Evolutionary conservation across 92 coral and sea anemone genomes (phyloP).

Genomic region (Porites lobata): DNA sequence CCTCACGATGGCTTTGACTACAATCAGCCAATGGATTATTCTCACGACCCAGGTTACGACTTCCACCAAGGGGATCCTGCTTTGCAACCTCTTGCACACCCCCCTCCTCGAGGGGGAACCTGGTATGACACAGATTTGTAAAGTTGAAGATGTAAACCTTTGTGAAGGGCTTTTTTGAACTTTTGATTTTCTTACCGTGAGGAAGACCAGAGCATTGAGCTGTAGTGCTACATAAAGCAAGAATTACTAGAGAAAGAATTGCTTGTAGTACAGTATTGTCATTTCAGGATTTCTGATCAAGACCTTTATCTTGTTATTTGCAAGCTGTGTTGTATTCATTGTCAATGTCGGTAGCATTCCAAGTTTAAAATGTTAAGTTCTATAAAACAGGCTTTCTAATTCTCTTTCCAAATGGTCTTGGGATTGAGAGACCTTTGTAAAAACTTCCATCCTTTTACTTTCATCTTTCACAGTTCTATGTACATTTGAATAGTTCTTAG

Average conservation of each 20-base stretch:
- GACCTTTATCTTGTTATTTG: not conserved
- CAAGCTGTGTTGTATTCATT: not conserved
- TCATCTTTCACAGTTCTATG: not conserved
- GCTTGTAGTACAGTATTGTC: not conserved
- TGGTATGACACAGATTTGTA: constrained; percentile 93
- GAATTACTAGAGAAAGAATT: not conserved
- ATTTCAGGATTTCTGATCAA: not conserved
- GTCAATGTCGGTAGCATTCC: not conserved
- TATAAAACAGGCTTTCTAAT: not conserved
- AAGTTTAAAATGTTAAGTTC: not conserved
- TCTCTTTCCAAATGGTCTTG: too few species aligned
- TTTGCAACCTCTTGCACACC: constrained; percentile 86
- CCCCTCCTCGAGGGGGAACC: constrained; percentile 85
- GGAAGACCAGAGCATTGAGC: not conserved
- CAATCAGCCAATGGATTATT: constrained; percentile 81
- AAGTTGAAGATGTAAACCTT: constrained; percentile 2
- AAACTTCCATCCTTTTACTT: not conserved
- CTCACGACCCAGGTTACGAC: constrained; percentile 78
- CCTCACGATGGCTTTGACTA: constrained; percentile 87
- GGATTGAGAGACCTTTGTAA: not conserved
- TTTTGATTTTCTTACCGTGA: not conserved
- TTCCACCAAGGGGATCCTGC: constrained; percentile 77
- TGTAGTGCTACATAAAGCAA: not conserved
- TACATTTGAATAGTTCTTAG: not conserved
- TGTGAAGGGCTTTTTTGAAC: not conserved